Base-by-base conservation (phyloP, 2,113 vertebrate species). In the Corvus moneduloides region DNA sequence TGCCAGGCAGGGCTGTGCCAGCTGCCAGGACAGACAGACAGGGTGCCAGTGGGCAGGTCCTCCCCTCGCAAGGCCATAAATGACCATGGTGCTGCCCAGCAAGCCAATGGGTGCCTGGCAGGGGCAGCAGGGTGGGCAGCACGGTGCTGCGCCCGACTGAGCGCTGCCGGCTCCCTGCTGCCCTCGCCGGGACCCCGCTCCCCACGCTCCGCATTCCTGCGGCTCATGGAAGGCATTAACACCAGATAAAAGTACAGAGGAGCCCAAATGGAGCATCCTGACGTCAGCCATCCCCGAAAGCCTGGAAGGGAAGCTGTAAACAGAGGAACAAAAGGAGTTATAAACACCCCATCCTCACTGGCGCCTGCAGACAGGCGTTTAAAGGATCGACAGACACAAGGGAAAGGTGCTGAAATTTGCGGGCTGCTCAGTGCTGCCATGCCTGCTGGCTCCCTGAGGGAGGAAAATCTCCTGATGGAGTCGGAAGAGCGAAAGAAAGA, bases 261-360 rank as follows among this genome's bases (percentile, higher is more conserved):
- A 93, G 67, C 69, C 93, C 96, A 92, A 95, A 95, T 30, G 90
- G 76, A 95, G 95, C 75, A 61, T 71, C 93, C 95, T 97, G 97
- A 97, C 93, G 64, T 97, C 95, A 97, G 91, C 72, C 24, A 5
- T 77, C 92, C 69, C 94, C 11, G 3, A 67, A 90, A 88, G 89
- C 20, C 94, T 96, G 95, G 90, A 93, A 90, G 90, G 69, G 93
- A 94, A 94, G 93, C 95, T 94, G 95, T 96, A 97, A 97, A 97
- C 94, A 95, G 71, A 92, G 74, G 73, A 84, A 96, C 95, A 96
- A 97, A 96, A 93, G 92, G 94, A 64, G 87, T 74, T 96, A 84
- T 91, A 96, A 97, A 96, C 27, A 26, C 64, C 67, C 68, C 79
- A 55, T 84, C 77, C 67, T 54, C 32, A 0, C 18, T 62, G 76